These are phyloP conservation scores for Nansenia antarctica DNA, from an alignment of 2,113 vertebrate species.

Conservation along the genomic window DNA sequence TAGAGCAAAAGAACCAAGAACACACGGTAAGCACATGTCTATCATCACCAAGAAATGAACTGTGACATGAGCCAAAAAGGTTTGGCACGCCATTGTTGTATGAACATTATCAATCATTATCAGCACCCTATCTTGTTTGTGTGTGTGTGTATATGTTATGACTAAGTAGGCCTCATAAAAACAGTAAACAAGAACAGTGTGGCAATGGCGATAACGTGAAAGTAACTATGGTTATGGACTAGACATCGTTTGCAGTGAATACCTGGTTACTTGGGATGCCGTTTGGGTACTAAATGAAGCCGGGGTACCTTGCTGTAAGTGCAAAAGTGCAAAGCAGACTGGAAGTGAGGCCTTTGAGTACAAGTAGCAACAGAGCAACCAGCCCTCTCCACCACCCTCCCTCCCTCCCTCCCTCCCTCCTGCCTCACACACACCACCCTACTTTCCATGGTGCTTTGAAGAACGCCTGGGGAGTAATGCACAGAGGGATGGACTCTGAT, in stretches of 20 bases:
- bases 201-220: neutral
- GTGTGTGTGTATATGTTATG: too few relatives aligned
- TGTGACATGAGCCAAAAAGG: neutral
- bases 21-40: neutral
- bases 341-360: constrained; percentile 27
- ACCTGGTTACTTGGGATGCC: neutral
- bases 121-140: neutral
- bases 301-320: neutral
- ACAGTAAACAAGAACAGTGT: neutral
- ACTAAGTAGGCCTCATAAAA: neutral
- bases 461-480: constrained; percentile 50
- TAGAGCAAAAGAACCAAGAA: neutral
- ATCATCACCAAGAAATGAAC: neutral
- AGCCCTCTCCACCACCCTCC: neutral
- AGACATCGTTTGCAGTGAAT: neutral
- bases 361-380: constrained; percentile 51
- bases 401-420: constrained; percentile 16
- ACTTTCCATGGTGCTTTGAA: constrained; percentile 48
- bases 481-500: constrained; percentile 57
- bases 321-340: constrained; percentile 5
- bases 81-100: too few relatives aligned
- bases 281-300: neutral
- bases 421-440: constrained; percentile 27
- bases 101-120: neutral
- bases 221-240: neutral